A percentile compares a stretch with the other conserved stretches of the same genome.
Conservation (phyloP, 2,113 vertebrate species). For the Brachionichthys hirsutus region DNA sequence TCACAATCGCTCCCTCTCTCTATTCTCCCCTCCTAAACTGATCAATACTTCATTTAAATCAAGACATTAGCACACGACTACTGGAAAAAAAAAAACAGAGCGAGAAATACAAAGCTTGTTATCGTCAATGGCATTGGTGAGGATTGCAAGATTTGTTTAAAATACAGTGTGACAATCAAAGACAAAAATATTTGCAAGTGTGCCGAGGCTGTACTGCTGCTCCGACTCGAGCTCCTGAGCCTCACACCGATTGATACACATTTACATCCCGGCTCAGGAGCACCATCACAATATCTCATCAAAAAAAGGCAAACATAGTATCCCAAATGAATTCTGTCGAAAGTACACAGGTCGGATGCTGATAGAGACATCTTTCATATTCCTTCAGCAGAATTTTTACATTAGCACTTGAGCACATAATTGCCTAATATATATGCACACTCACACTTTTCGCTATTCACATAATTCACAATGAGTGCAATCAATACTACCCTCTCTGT, state of each 20-base stretch:
- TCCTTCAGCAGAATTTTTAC: constrained; percentile 70
- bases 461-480: constrained; percentile 74
- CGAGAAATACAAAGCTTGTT: constrained; percentile 55
- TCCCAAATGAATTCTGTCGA: constrained; percentile 64
- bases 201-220: constrained; percentile 46
- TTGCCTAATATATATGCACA: constrained; percentile 75
- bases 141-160: constrained; percentile 36
- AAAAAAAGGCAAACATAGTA: constrained; percentile 72
- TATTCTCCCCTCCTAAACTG: constrained; percentile 86
- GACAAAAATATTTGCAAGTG: constrained; percentile 57
- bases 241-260: constrained; percentile 78
- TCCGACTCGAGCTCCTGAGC: constrained; percentile 70
- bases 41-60: constrained; percentile 90
- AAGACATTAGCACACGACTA: constrained; percentile 83
- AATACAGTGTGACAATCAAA: constrained; percentile 52
- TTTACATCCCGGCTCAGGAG: constrained; percentile 74
- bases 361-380: constrained; percentile 68
- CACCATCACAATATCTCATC: constrained; percentile 65
- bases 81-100: constrained; percentile 68
- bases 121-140: constrained; percentile 31
- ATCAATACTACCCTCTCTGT: constrained; percentile 72
- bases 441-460: constrained; percentile 78
- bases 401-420: constrained; percentile 68
- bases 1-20: constrained; percentile 83
- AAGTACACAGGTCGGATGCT: constrained; percentile 58